phyloP scores from a whole-genome alignment of 1,140 invertebrate genomes.

The Rhynchophorus ferrugineus region DNA sequence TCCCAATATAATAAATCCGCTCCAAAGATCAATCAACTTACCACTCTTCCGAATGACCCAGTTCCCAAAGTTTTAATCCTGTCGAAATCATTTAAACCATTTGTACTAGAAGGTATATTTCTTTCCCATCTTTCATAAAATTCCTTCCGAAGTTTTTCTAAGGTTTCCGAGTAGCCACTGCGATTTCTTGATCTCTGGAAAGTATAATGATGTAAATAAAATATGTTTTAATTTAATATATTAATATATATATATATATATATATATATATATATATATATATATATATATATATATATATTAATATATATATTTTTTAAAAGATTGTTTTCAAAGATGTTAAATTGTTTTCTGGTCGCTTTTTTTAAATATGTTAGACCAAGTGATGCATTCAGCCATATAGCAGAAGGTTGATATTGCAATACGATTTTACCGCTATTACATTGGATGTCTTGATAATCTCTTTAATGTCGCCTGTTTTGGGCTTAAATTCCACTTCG shows the following conservation, averaged over 20 bases:
- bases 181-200: conserved; percentile 19
- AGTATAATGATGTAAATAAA: neutral
- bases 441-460: conserved; percentile 11
- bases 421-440: conserved; percentile 10
- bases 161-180: conserved; percentile 21
- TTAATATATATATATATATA: too few relatives aligned
- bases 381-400: neutral
- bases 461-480: conserved; percentile 10
- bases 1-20: too few relatives aligned
- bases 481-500: neutral
- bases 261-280: too few relatives aligned
- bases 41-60: conserved; percentile 82
- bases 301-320: too few relatives aligned
- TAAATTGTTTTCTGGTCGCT: too few relatives aligned
- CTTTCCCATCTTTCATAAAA: conserved; percentile 27
- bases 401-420: neutral
- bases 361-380: too few relatives aligned
- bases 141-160: conserved; percentile 25
- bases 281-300: too few relatives aligned
- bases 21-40: too few relatives aligned
- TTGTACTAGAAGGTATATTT: conserved; percentile 14
- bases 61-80: conserved; percentile 60
- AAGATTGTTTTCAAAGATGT: too few relatives aligned
- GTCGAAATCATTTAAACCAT: conserved; percentile 25
- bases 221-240: neutral